Evolutionary conservation across 2,113 vertebrate species (phyloP), one percentile per base, ranked within the genome.

Genomic region (Gallinago paraguaiae): DNA sequence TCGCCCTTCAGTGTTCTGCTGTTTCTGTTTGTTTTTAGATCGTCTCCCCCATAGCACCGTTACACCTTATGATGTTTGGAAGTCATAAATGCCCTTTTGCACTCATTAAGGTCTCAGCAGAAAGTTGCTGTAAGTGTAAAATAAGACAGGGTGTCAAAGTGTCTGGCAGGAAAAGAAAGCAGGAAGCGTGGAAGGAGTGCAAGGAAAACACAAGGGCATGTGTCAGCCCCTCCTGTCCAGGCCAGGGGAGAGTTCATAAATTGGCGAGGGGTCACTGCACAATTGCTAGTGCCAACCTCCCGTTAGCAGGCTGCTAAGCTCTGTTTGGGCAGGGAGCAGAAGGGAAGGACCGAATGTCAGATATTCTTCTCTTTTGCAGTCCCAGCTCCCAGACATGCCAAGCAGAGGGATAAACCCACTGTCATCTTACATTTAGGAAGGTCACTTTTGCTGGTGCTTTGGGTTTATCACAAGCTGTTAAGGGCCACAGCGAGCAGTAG

Each of bases 51-150:
- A 53, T 1, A 9, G 87, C 54, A 57, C 41, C 82, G 22, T 61
- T 77, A 78, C 5, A 74, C 76, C 74, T 86, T 60, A 67, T 3
- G 11, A 46, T 59, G 45, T 89, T 96, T 94, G 56, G 60, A 87
- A 91, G 63, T 41, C 92, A 6, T 35, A 56, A 75, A 30, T 88
- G 86, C 68, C 78, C 86, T 93, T 93, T 93, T 71, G 63, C 64
- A 84, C 80, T 83, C 92, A 88, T 96, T 95, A 88, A 94, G 74
- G 39, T 96, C 94, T 93, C 86, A 90, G 93, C 19, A 88, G 86
- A 94, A 95, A 89, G 80, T 68, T 84, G 71, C 74, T 86, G 9
- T 57, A 92, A 97, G n/a, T 65, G 33, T 61, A 86, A 91, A 84
- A 79, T 71, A 76, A 96, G 68, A 83, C 82, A 91, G 31, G 59